phyloP scores from a whole-genome alignment of 1,140 invertebrate genomes.

The Conus ventricosus region DNA sequence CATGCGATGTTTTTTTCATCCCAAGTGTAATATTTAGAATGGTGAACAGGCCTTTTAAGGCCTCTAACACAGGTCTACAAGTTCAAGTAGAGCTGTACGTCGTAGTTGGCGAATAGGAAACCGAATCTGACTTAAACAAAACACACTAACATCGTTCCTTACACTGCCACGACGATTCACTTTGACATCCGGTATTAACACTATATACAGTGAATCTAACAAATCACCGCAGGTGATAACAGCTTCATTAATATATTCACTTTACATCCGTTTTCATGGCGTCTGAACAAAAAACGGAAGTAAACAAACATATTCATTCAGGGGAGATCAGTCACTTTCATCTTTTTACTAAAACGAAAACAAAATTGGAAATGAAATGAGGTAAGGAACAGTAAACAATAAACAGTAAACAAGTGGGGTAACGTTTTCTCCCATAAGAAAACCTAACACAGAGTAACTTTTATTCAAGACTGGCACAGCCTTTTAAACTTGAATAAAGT shows the following conservation, averaged over 20 bases:
- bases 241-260: background rate
- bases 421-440: too few relatives aligned
- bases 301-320: background rate
- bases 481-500: too few relatives aligned
- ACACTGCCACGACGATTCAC: background rate
- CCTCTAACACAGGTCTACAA: too few relatives aligned
- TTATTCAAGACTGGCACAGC: too few relatives aligned
- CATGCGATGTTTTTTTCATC: too few relatives aligned
- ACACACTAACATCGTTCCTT: background rate
- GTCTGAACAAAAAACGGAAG: background rate
- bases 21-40: too few relatives aligned
- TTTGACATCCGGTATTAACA: background rate
- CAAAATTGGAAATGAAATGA: too few relatives aligned
- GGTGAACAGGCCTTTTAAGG: too few relatives aligned
- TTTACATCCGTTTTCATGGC: background rate
- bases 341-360: constrained; percentile 8
- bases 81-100: too few relatives aligned
- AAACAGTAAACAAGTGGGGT: too few relatives aligned
- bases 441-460: too few relatives aligned
- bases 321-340: background rate
- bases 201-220: background rate
- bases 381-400: too few relatives aligned
- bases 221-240: background rate
- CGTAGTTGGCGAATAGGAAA: background rate
- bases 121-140: background rate